Base-by-base conservation (phyloP, 2,113 vertebrate species). In the Poecile atricapillus region DNA sequence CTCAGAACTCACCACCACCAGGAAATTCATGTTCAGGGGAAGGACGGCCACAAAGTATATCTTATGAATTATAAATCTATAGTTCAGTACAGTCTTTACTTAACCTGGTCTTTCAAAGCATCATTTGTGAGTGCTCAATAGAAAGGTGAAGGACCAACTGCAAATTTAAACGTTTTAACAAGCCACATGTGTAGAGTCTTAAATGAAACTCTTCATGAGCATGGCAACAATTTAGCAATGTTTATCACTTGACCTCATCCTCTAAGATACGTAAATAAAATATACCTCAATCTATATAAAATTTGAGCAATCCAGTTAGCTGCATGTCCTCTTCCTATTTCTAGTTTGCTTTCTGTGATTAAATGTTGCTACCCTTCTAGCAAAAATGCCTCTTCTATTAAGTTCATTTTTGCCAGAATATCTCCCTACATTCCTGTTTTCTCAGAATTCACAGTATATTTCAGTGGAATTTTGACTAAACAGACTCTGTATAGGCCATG, bases 121-220 rank as follows among this genome's bases (percentile, higher is more conserved):
- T 50, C 23, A 21, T 12, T 59, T 28, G 4, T 46, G 43, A 53
- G 14, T 5, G 23, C 20, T 86, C 25, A 62, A 46, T 0, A 83
- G 39, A 55, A 47, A 63, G 2, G 13, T 43, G 18, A 89, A 75
- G n/a, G 35, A 82, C 7, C 10, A 78, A 13, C 25, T 23, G 8
- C 13, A 89, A 41, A 55, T 5, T 30, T 33, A 44, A 68, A 60
- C 1, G 4, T 33, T 65, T 68, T 31, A 37, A 50, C 24, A 84
- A 82, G 44, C 10, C 4, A 4, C 0, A 0, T 7, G 5, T 7
- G 2, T 46, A 30, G 5, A 37, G 43, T 65, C 24, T 50, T 41
- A 78, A 87, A 17, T 33, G 30, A 58, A 77, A 75, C 17, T 59
- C 30, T 18, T 70, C 13, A 30, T 13, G 9, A 49, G 19, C 55